A percentile compares a stretch with the other conserved stretches of the same genome.
Evolutionary conservation across 1,140 invertebrate genomes (phyloP).

Genomic region (Dryas iulia): DNA sequence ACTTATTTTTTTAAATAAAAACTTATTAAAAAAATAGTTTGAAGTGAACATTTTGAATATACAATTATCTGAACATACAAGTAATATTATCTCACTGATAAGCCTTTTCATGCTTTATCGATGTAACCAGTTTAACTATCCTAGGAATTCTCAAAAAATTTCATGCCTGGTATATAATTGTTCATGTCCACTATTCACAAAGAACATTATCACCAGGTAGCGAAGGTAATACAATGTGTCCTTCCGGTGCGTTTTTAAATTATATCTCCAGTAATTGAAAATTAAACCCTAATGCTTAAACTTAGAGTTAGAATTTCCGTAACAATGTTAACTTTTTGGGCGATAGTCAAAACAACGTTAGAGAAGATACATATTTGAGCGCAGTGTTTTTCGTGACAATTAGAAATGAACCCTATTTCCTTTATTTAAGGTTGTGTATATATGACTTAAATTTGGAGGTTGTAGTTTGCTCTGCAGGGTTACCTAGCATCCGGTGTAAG

Average conservation of each 20-base stretch:
- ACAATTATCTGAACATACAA: neutral
- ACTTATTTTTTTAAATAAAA: too few species aligned
- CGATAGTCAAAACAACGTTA: slow-evolving; percentile 34
- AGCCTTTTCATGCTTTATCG: slow-evolving; percentile 23
- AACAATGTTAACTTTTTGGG: slow-evolving; percentile 15
- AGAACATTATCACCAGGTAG: slow-evolving; percentile 76
- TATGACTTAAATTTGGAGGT: slow-evolving; percentile 33
- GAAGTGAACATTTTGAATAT: neutral
- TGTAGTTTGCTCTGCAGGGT: slow-evolving; percentile 55
- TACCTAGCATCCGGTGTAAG: slow-evolving; percentile 74
- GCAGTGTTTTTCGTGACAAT: neutral
- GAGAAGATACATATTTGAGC: slow-evolving; percentile 40
- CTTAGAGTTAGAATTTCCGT: slow-evolving; percentile 8
- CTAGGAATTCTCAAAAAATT: slow-evolving; percentile 59
- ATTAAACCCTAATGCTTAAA: slow-evolving; percentile 13
- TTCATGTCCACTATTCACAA: slow-evolving; percentile 63
- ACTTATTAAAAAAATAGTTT: neutral
- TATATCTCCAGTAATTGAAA: neutral
- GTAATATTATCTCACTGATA: neutral
- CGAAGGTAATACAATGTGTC: slow-evolving; percentile 67
- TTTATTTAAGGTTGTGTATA: slow-evolving; percentile 5
- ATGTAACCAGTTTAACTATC: slow-evolving; percentile 46
- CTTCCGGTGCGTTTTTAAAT: slow-evolving; percentile 60
- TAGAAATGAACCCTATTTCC: neutral
- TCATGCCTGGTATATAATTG: slow-evolving; percentile 51